phyloP scores from a whole-genome alignment of 1,140 invertebrate species.

The Orius laevigatus region DNA sequence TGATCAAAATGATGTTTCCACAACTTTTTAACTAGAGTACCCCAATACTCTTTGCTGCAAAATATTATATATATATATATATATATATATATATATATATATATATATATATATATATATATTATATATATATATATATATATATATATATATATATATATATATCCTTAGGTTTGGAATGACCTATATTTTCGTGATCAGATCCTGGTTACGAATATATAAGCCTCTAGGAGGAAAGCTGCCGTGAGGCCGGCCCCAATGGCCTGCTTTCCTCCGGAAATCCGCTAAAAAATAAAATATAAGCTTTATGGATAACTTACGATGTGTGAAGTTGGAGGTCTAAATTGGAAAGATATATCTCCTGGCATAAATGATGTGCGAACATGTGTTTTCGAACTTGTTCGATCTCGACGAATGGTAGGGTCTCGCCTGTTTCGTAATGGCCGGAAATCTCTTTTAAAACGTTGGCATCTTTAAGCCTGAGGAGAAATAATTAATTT shows the following conservation, averaged over 20 bases:
- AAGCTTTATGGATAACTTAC: constrained; percentile 26
- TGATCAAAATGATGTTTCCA: constrained; percentile 58
- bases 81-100: too few species aligned
- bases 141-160: too few species aligned
- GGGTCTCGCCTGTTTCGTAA: constrained; percentile 47
- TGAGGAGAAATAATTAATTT: constrained; percentile 18
- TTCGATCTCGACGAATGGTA: constrained; percentile 44
- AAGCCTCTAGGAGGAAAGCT: too few species aligned
- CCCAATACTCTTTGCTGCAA: constrained; percentile 52
- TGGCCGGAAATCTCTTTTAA: constrained; percentile 55
- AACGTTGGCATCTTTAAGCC: constrained; percentile 49
- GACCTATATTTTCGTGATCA: too few species aligned
- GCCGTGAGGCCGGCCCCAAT: too few species aligned
- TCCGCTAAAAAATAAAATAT: constrained; percentile 1
- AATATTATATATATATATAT: constrained; percentile 4
- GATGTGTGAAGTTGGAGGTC: constrained; percentile 68
- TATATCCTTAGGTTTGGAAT: too few species aligned
- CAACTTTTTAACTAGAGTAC: constrained; percentile 49
- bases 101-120: too few species aligned
- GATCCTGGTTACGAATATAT: too few species aligned
- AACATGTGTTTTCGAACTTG: constrained; percentile 52
- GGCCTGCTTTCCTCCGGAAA: too few species aligned
- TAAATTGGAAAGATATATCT: constrained; percentile 67
- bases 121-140: too few species aligned
- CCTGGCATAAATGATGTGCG: constrained; percentile 57